Evolutionary conservation across 1,140 invertebrate genomes (phyloP).

Genomic region (Temnothorax nylanderi): DNA sequence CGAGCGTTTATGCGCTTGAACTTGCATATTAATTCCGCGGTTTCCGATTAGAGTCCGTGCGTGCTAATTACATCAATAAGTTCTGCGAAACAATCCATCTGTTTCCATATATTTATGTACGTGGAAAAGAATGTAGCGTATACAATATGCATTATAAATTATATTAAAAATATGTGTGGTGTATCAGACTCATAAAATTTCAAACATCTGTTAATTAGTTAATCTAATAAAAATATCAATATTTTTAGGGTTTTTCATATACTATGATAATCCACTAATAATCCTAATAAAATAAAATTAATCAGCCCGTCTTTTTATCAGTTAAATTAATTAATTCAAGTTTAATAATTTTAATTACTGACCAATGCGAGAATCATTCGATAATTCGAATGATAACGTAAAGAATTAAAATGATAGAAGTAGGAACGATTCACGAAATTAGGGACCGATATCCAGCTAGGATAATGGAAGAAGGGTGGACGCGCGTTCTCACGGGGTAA

Average conservation of each 20-base stretch:
- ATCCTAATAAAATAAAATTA: neutral
- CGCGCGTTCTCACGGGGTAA: slow-evolving; percentile 76
- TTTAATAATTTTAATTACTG: neutral
- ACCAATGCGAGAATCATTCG: neutral
- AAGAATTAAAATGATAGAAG: neutral
- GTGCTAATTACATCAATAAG: slow-evolving; percentile 15
- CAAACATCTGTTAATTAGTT: neutral
- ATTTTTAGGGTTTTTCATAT: neutral
- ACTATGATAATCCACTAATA: neutral
- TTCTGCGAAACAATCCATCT: slow-evolving; percentile 14
- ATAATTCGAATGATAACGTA: neutral
- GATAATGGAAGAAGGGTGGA: neutral
- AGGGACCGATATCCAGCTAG: neutral
- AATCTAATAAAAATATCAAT: slow-evolving; percentile 5
- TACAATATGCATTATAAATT: neutral
- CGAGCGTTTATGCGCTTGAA: slow-evolving; percentile 16
- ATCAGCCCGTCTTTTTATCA: no score
- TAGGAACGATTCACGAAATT: neutral
- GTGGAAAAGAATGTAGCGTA: neutral
- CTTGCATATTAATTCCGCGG: slow-evolving; percentile 42
- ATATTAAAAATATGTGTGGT: neutral
- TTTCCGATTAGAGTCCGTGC: neutral
- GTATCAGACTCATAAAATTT: neutral
- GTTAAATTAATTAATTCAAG: neutral
- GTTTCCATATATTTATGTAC: neutral